Conservation (phyloP, 2,113 vertebrate species). For the Pedetes capensis region DNA sequence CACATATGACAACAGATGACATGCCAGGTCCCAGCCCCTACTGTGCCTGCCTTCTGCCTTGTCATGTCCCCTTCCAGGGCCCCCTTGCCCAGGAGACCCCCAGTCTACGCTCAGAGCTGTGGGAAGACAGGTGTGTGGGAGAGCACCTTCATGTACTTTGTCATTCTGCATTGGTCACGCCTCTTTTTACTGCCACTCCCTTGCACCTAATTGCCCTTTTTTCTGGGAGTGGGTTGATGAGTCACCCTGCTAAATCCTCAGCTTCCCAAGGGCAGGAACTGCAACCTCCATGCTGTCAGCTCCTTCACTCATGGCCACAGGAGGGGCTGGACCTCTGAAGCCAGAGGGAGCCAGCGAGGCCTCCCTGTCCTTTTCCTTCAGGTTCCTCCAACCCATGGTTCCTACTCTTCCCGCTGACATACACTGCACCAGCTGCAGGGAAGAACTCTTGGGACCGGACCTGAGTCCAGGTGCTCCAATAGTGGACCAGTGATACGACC, state of each 20-base stretch:
- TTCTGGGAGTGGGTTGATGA: neutral
- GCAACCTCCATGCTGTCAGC: neutral
- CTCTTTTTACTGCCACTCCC: neutral
- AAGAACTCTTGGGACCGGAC: neutral
- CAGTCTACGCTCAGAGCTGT: neutral
- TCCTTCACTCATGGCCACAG: neutral
- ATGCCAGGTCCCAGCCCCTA: neutral
- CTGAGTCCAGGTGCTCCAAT: neutral
- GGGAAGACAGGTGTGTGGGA: neutral
- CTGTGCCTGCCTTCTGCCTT: neutral
- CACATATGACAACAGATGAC: neutral
- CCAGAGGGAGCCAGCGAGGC: neutral
- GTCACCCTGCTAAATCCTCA: neutral
- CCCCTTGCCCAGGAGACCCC: neutral
- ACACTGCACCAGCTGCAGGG: neutral
- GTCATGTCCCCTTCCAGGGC: neutral
- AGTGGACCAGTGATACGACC: neutral
- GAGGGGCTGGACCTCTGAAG: neutral
- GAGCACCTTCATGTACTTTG: neutral
- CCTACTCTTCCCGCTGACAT: neutral
- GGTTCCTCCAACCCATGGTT: neutral
- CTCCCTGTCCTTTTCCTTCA: no score
- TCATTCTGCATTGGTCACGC: neutral
- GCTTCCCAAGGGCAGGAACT: neutral
- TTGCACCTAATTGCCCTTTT: neutral